These are phyloP conservation scores for Amphiura filiformis DNA, from an alignment of 35 echinoderm and acorn worm genomes.

Conservation along the genomic window DNA sequence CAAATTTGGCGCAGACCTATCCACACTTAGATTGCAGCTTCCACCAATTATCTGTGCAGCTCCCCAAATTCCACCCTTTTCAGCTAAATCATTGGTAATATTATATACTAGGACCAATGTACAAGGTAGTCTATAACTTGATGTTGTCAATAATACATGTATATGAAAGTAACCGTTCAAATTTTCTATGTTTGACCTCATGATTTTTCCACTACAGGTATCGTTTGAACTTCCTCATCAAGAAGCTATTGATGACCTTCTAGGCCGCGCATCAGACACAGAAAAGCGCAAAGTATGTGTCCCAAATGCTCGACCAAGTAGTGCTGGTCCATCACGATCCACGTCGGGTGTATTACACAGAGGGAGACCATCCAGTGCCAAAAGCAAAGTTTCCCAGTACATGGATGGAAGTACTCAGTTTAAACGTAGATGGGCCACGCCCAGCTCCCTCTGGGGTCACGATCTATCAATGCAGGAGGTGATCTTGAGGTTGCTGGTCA, in stretches of 20 bases:
- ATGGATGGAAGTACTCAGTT: constrained; percentile 7
- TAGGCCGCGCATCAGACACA: neutral
- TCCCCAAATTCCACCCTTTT: too few relatives aligned
- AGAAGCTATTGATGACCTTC: neutral
- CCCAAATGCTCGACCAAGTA: constrained; percentile 14
- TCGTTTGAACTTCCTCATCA: constrained; percentile 25
- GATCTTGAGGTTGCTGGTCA: neutral
- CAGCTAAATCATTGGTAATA: too few relatives aligned
- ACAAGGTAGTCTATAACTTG: too few relatives aligned
- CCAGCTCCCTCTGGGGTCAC: constrained; percentile 26
- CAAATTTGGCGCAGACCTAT: too few relatives aligned
- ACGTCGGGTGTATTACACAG: neutral
- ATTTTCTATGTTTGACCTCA: too few relatives aligned
- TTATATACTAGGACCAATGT: too few relatives aligned
- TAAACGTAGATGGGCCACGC: constrained; percentile 28
- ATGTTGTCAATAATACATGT: too few relatives aligned
- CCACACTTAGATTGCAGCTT: too few relatives aligned
- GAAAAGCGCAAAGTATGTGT: neutral
- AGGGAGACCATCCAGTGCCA: neutral
- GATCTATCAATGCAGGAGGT: constrained; percentile 9
- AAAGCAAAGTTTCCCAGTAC: constrained; percentile 12
- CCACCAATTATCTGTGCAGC: too few relatives aligned
- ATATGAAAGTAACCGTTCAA: too few relatives aligned
- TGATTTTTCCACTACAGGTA: too few relatives aligned
- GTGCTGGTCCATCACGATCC: neutral